These are phyloP conservation scores for Carposina sasakii DNA, from an alignment of 1,140 invertebrate species.

Conservation along the genomic window DNA sequence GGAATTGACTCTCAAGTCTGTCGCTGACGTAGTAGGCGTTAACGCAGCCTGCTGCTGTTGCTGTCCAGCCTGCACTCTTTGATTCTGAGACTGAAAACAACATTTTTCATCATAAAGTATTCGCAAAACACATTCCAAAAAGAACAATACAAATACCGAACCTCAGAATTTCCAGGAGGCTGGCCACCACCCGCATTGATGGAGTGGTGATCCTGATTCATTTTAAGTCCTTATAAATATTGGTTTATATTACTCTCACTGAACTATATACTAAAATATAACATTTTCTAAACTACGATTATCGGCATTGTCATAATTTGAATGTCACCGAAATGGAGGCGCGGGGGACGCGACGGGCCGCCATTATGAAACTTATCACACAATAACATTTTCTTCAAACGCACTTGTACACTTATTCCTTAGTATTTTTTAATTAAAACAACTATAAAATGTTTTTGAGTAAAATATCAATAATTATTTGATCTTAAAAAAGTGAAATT, in stretches of 20 bases:
- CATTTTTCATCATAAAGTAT: too few relatives aligned
- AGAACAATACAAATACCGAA: slow-evolving; percentile 49
- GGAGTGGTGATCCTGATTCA: slow-evolving; percentile 73
- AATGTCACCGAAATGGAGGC: slow-evolving; percentile 74
- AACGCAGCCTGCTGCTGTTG: slow-evolving; percentile 45
- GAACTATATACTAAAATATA: slow-evolving; percentile 59
- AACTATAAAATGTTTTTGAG: too few relatives aligned
- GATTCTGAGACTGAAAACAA: slow-evolving; percentile 46
- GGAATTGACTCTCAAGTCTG: slow-evolving; percentile 74
- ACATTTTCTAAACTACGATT: slow-evolving; percentile 65
- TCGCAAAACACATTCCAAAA: slow-evolving; percentile 29
- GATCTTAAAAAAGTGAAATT: too few relatives aligned
- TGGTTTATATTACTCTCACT: slow-evolving; percentile 30
- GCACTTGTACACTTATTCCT: slow-evolving; percentile 1
- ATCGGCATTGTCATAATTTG: slow-evolving; percentile 73
- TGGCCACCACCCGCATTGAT: slow-evolving; percentile 72
- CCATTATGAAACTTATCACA: slow-evolving; percentile 75
- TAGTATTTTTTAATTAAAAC: too few relatives aligned
- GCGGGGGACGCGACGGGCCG: slow-evolving; percentile 77
- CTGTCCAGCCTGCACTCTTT: slow-evolving; percentile 49
- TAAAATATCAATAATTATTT: too few relatives aligned
- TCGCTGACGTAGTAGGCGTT: slow-evolving; percentile 71
- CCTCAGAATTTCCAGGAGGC: slow-evolving; percentile 70
- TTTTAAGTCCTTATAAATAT: slow-evolving; percentile 46
- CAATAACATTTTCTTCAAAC: slow-evolving; percentile 64